Evolutionary conservation across 2,888 invertebrate genomes (phyloP).

Genomic region (Chydorus sphaericus): DNA sequence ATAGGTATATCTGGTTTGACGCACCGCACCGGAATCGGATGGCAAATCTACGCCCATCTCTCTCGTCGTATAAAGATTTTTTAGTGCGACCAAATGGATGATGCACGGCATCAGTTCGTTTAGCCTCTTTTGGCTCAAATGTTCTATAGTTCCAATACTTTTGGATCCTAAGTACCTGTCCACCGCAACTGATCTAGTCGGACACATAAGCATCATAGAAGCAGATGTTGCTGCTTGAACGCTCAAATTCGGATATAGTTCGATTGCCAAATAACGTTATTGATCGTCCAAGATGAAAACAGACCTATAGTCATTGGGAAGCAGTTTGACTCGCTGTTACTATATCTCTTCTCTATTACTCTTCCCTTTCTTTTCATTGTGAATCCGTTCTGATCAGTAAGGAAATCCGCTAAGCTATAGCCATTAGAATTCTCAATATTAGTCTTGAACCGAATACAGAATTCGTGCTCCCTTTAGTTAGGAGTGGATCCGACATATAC

Average conservation of each 20-base stretch:
- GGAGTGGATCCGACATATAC: constrained; percentile 73
- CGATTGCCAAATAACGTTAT: constrained; percentile 38
- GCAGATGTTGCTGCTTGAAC: constrained; percentile 55
- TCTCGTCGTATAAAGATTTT: constrained; percentile 54
- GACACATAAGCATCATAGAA: constrained; percentile 63
- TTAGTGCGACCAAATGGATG: constrained; percentile 58
- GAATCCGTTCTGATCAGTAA: constrained; percentile 85
- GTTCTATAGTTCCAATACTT: no score
- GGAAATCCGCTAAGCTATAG: constrained; percentile 47
- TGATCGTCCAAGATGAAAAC: constrained; percentile 64
- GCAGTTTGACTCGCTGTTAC: constrained; percentile 87
- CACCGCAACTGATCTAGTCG: constrained; percentile 57
- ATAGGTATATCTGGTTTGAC: no score
- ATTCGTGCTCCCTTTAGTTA: constrained; percentile 75
- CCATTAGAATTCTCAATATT: constrained; percentile 44
- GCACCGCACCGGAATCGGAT: constrained; percentile 49
- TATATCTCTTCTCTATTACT: constrained; percentile 61
- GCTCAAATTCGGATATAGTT: constrained; percentile 43
- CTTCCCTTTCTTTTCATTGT: constrained; percentile 72
- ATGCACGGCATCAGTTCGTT: constrained; percentile 47
- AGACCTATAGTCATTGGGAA: constrained; percentile 88
- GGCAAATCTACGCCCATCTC: constrained; percentile 45
- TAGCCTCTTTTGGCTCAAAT: constrained; percentile 16
- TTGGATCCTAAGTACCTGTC: constrained; percentile 41
- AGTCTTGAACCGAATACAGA: constrained; percentile 79